phyloP scores from a whole-genome alignment of 2,113 vertebrate species.

The Scopus umbretta region DNA sequence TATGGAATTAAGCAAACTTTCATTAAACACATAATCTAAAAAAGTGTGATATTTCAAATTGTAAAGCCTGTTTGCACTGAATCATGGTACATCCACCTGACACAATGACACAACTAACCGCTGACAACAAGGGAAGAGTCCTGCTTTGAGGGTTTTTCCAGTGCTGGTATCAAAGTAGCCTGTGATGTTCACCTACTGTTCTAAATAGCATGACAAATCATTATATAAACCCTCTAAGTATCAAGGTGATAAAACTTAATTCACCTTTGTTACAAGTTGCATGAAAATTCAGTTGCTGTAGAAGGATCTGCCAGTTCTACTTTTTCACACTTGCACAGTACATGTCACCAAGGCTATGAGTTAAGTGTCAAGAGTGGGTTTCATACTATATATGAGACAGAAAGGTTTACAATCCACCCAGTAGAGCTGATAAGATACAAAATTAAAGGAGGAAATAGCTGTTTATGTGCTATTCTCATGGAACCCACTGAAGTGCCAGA shows the following conservation, averaged over 20 bases:
- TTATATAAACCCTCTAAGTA: not conserved
- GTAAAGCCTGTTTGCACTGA: not conserved
- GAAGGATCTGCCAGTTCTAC: not conserved
- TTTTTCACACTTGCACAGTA: not conserved
- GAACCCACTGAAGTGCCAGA: not conserved
- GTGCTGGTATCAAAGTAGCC: not conserved
- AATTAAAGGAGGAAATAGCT: not conserved
- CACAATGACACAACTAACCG: not conserved
- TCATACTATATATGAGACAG: not conserved
- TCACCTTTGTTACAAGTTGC: not conserved
- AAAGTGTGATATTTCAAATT: not conserved
- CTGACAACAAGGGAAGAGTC: not conserved
- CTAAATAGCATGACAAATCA: not conserved
- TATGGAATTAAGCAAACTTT: not conserved
- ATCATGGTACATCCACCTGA: not conserved
- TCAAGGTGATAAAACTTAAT: not conserved
- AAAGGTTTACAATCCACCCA: not conserved
- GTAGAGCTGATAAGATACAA: not conserved
- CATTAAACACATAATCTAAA: not conserved
- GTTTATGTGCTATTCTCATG: not conserved
- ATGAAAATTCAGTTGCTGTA: not conserved
- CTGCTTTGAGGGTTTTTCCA: not conserved
- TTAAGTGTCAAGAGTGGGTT: not conserved
- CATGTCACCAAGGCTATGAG: not conserved
- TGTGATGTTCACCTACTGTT: not conserved